Conservation (phyloP, 2,113 vertebrate species). For the Hippoglossus stenolepis region DNA sequence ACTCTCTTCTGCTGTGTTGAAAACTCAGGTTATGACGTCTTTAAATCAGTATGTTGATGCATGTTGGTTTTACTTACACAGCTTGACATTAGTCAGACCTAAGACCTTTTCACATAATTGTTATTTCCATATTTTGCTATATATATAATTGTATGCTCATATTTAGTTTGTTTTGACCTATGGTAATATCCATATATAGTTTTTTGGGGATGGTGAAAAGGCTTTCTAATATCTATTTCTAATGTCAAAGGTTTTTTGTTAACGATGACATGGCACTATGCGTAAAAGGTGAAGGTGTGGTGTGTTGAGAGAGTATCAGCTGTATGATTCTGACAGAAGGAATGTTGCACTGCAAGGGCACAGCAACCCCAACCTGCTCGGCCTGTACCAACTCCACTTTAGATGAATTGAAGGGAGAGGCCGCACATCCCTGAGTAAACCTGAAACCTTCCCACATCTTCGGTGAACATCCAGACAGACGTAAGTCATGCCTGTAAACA, state of each 20-base stretch:
- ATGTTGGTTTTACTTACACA: no score
- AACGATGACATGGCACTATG: neutral
- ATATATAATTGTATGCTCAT: no score
- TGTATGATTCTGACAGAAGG: slow-evolving; percentile 24
- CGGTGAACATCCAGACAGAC: neutral
- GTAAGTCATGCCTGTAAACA: neutral
- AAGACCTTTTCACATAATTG: no score
- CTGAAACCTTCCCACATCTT: neutral
- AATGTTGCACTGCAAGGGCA: slow-evolving; percentile 57
- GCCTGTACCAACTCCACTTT: slow-evolving; percentile 39
- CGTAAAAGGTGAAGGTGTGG: slow-evolving; percentile 56
- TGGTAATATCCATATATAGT: no score
- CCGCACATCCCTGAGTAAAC: slow-evolving; percentile 46
- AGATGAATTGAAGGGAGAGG: neutral
- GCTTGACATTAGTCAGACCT: no score
- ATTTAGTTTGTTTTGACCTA: no score
- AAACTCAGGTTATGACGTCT: no score
- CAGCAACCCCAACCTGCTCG: slow-evolving; percentile 48
- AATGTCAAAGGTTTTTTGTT: neutral
- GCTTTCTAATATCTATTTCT: no score
- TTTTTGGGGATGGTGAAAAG: no score
- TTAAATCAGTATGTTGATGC: no score
- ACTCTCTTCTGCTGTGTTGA: no score
- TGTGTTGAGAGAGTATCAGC: neutral
- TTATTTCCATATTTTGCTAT: no score